A percentile compares a stretch with the other conserved stretches of the same genome.
Evolutionary conservation across 2,888 invertebrate genomes (phyloP).

Genomic region (Cephus pygmeus): DNA sequence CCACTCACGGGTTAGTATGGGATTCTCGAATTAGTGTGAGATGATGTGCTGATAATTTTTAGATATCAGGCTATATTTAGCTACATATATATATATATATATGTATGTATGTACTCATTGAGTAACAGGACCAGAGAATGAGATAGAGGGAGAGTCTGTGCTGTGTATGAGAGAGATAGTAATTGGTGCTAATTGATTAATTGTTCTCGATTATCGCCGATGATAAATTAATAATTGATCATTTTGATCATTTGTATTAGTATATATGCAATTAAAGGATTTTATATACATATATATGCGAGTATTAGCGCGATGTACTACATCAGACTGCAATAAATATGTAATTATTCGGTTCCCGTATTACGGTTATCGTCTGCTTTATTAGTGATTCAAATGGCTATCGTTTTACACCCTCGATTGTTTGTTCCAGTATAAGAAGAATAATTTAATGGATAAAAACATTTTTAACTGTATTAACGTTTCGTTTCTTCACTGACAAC

Average conservation of each 20-base stretch:
- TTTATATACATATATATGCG: not conserved
- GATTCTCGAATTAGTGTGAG: not conserved
- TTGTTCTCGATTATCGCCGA: too few relatives aligned
- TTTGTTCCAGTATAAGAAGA: not conserved
- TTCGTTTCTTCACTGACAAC: not conserved
- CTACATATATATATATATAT: not conserved
- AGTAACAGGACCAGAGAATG: not conserved
- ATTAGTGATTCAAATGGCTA: not conserved
- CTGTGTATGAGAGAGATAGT: not conserved
- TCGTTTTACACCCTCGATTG: not conserved
- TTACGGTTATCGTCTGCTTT: not conserved
- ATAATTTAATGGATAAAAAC: not conserved
- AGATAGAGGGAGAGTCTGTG: not conserved
- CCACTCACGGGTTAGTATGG: not conserved
- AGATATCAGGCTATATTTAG: not conserved
- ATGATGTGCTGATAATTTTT: not conserved
- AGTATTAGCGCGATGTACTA: not conserved
- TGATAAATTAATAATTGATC: not conserved
- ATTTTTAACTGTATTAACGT: not conserved
- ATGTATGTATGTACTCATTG: not conserved
- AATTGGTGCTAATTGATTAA: not conserved
- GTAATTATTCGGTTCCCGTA: not conserved
- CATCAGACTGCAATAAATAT: not conserved
- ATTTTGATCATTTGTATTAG: not conserved
- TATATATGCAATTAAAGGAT: not conserved